A percentile compares a stretch with the other conserved stretches of the same genome.
These are phyloP conservation scores for Athene noctua DNA, from an alignment of 2,113 vertebrate species.

Conservation along the genomic window DNA sequence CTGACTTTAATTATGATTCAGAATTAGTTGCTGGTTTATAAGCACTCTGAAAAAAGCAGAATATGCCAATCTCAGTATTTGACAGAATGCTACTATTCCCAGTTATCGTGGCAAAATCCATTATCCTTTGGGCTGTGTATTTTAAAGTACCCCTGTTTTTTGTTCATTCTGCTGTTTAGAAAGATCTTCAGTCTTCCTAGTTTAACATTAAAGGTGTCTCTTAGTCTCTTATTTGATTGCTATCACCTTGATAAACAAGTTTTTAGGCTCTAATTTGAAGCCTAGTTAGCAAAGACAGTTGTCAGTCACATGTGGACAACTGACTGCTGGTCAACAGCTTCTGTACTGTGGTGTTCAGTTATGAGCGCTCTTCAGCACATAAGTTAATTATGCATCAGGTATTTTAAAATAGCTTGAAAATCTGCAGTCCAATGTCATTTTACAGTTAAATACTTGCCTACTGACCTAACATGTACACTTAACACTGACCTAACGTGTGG, in stretches of 20 bases:
- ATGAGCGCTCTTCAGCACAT: background rate
- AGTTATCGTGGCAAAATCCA: background rate
- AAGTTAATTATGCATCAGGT: background rate
- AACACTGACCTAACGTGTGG: background rate
- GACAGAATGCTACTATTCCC: background rate
- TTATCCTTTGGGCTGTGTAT: background rate
- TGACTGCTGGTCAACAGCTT: background rate
- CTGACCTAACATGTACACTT: background rate
- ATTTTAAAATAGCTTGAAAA: background rate
- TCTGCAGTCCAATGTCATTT: background rate
- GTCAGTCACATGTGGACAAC: background rate
- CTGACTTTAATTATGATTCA: background rate
- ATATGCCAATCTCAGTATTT: background rate
- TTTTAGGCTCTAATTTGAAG: background rate
- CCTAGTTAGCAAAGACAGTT: background rate
- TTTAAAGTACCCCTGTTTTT: background rate
- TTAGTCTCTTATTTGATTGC: background rate
- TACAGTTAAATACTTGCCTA: background rate
- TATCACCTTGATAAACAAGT: background rate
- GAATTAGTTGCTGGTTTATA: background rate
- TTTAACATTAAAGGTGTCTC: background rate
- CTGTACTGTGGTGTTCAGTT: background rate
- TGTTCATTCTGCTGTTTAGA: background rate
- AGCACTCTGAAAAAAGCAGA: constrained; percentile 4
- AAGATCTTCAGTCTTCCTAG: background rate